Base-by-base conservation (phyloP, 2,888 invertebrate species). In the Limulus polyphemus region DNA sequence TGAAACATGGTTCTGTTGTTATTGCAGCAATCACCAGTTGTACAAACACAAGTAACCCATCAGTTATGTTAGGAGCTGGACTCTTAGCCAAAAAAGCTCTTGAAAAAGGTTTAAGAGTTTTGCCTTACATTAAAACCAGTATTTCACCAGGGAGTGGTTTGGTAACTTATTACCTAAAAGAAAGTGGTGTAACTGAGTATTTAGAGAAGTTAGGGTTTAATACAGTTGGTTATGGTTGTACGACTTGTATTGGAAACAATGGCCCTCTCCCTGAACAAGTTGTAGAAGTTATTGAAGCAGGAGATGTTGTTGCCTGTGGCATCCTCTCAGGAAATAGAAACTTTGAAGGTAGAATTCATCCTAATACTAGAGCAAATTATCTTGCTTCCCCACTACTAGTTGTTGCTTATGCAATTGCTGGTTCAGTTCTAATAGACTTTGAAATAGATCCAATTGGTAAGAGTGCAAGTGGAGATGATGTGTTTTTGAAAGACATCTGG, bases 311-410 rank as follows among this genome's bases (percentile, higher is more conserved):
- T 0, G 94, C 94, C 72, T 91, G 91, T 73, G 95, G 97, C 0
- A 94, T 99, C 0, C 79, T 99, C 0, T 97, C 97, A 0, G 98
- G 98, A 0, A 99, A 99, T 77, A 82, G 98, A 7, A 99, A 99
- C 79, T 99, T 98, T 77, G 98, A 99, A 77, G 98, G 98, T 0
- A 83, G 99, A 58, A 93, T 99, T 74, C 97, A 99, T 77, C 97
- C 98, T 0, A 87, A 91, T 75, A 95, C 97, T 0, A 79, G 95
- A 32, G 98, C 98, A 52, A 99, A 99, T 79, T 99, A 98, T 75
- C 81, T 99, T 68, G 98, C 98, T 0, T 94, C 94, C n/a, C 98
- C 99, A 0, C 82, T 94, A 54, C 79, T 99, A 55, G 98, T 98
- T 49, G 94, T 99, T 64, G 98, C 98, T 0, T 99, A 98, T 75